Percentiles rank a stretch among this genome's conserved stretches.
phyloP scores from a whole-genome alignment of 2,797 vertebrate species.

The Melopsittacus undulatus region DNA sequence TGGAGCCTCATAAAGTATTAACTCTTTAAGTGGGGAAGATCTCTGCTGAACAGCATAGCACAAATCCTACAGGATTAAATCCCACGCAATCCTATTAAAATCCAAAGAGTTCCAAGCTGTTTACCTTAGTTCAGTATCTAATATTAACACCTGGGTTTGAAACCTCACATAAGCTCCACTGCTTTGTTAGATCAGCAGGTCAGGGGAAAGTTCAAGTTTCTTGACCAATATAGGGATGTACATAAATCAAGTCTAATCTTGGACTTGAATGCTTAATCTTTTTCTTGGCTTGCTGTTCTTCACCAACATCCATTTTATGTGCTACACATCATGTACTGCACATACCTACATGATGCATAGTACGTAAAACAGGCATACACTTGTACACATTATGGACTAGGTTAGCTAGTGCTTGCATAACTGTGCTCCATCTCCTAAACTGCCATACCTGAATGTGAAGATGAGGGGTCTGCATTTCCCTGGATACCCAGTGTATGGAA shows the following conservation, averaged over 20 bases:
- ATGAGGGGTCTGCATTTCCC: neutral
- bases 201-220: neutral
- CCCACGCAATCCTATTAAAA: neutral
- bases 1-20: constrained; percentile 54
- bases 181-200: neutral
- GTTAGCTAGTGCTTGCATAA: neutral
- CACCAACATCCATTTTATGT: neutral
- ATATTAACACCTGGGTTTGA: neutral
- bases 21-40: constrained; percentile 33
- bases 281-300: neutral
- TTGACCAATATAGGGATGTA: fast-evolving
- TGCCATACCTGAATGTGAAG: neutral
- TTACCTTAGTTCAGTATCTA: neutral
- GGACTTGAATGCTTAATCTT: neutral
- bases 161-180: neutral
- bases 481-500: neutral
- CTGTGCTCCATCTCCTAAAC: neutral
- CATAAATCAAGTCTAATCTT: neutral
- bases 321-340: neutral
- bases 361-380: neutral
- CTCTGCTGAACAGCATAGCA: neutral
- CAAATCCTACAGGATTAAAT: constrained; percentile 10
- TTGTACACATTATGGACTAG: neutral
- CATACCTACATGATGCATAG: neutral
- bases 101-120: neutral